Evolutionary conservation across 2,888 invertebrate species (phyloP).

Genomic region (Hypsopygia costalis): DNA sequence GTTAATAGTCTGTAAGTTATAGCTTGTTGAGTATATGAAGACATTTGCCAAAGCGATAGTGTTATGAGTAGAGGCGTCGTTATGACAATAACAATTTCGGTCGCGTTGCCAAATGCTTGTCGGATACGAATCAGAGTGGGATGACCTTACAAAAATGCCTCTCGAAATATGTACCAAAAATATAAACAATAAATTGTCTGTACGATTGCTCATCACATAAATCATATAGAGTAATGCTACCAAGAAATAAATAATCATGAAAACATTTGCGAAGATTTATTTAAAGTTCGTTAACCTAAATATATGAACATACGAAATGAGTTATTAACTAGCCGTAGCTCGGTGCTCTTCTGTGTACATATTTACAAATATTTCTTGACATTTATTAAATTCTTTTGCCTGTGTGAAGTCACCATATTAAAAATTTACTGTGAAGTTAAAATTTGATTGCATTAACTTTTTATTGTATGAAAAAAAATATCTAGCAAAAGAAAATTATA

Average conservation of each 20-base stretch:
- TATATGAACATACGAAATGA: neutral
- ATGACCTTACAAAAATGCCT: conserved; percentile 25
- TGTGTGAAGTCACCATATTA: too few relatives aligned
- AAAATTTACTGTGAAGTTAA: too few relatives aligned
- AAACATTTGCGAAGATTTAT: conserved; percentile 16
- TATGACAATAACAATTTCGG: conserved; percentile 70
- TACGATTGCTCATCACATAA: conserved; percentile 38
- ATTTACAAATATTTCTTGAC: too few relatives aligned
- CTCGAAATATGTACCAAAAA: conserved; percentile 50
- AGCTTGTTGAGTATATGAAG: conserved; percentile 55
- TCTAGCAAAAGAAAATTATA: too few relatives aligned
- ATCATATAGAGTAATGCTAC: conserved; percentile 38
- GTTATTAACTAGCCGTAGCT: too few relatives aligned
- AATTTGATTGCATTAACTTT: too few relatives aligned
- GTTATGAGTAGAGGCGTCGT: conserved; percentile 69
- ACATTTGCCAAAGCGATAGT: conserved; percentile 55
- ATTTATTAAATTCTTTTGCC: too few relatives aligned
- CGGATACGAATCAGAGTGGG: conserved; percentile 48
- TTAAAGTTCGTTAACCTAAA: conserved; percentile 18
- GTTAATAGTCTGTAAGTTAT: conserved; percentile 59
- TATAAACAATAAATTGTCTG: conserved; percentile 48
- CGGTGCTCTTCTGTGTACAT: too few relatives aligned
- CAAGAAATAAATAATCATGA: conserved; percentile 14
- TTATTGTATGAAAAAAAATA: too few relatives aligned
- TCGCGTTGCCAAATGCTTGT: conserved; percentile 64